A percentile compares a stretch with the other conserved stretches of the same genome.
Conservation (phyloP, 2,888 invertebrate genomes). For the Campopleginae sp. region DNA sequence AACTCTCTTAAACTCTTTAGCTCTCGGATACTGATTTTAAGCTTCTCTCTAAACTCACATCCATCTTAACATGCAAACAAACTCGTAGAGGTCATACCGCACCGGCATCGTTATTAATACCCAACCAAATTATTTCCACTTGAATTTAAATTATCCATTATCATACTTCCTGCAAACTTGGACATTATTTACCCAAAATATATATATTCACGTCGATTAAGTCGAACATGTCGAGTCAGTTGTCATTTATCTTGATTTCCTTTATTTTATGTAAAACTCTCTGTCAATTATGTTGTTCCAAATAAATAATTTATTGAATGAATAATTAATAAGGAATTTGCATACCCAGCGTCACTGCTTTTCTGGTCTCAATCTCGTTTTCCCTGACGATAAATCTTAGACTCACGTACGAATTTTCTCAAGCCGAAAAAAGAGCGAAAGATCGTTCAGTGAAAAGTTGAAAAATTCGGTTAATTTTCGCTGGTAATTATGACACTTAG, state of each 20-base stretch:
- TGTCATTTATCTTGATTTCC: neutral
- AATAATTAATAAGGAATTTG: neutral
- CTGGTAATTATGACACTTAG: neutral
- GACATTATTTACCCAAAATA: neutral
- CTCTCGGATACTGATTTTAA: neutral
- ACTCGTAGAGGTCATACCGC: neutral
- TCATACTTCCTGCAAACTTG: neutral
- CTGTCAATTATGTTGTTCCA: neutral
- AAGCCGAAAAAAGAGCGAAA: no score
- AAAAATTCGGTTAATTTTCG: neutral
- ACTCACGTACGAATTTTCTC: neutral
- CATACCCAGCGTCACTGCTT: neutral
- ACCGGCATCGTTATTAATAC: neutral
- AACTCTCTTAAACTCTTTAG: slow-evolving; percentile 7
- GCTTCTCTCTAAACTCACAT: slow-evolving; percentile 3
- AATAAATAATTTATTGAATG: neutral
- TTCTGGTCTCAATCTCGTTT: neutral
- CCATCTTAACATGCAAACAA: slow-evolving; percentile 10
- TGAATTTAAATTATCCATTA: neutral
- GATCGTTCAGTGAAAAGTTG: neutral
- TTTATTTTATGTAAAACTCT: neutral
- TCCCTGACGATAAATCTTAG: neutral
- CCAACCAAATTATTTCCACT: neutral
- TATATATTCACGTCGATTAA: neutral
- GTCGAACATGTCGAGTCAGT: neutral